Conservation (phyloP, 64 coral and sea anemone genomes). For the Montipora sp. region DNA sequence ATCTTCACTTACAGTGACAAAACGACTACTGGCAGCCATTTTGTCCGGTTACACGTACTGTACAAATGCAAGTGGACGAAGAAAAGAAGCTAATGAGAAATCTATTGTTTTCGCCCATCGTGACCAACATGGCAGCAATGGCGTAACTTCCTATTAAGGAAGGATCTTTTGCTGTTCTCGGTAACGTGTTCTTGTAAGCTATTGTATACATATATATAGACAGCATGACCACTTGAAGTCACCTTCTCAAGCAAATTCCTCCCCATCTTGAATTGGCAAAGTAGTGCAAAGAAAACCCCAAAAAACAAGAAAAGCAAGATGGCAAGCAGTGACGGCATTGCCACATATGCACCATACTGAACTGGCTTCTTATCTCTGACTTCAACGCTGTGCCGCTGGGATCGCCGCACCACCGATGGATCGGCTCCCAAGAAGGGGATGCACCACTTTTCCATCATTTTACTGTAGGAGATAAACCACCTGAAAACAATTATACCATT, state of each 20-base stretch:
- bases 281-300: constrained; percentile 84
- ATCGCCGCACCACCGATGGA: constrained; percentile 84
- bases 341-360: constrained; percentile 89
- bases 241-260: constrained; percentile 90
- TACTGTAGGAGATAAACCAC: constrained; percentile 72
- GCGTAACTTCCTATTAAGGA: too few species aligned
- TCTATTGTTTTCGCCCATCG: too few species aligned
- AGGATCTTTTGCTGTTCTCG: too few species aligned
- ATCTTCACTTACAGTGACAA: too few species aligned
- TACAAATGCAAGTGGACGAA: too few species aligned
- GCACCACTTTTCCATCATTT: constrained; percentile 84
- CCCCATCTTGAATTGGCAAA: constrained; percentile 87
- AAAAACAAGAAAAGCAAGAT: constrained; percentile 88
- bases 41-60: too few species aligned
- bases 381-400: constrained; percentile 75
- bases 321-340: constrained; percentile 71
- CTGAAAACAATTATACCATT: constrained; percentile 10
- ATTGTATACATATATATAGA: too few species aligned
- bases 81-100: too few species aligned
- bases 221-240: neutral
- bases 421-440: constrained; percentile 96
- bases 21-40: too few species aligned
- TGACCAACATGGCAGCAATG: too few species aligned
- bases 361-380: constrained; percentile 65
- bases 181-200: too few species aligned